phyloP scores from a whole-genome alignment of 2,888 invertebrate species.

The Dione juno region DNA sequence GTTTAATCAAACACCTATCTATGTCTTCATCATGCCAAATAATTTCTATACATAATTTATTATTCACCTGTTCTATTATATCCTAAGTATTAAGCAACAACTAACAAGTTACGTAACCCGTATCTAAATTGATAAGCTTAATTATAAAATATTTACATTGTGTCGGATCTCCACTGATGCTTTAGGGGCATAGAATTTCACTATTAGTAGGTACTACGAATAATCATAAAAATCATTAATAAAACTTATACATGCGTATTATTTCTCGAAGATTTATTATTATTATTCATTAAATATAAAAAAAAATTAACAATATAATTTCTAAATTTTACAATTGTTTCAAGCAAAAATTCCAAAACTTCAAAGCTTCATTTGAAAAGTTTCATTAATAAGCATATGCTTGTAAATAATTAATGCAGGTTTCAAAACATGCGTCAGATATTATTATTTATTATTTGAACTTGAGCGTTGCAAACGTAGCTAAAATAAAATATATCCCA shows the following conservation, averaged over 20 bases:
- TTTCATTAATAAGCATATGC: slow-evolving; percentile 3
- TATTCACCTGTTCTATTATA: slow-evolving; percentile 13
- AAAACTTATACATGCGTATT: slow-evolving; percentile 8
- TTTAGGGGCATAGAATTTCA: slow-evolving; percentile 18
- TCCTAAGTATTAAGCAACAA: slow-evolving; percentile 19
- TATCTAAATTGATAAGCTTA: slow-evolving; percentile 24
- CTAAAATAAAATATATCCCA: slow-evolving; percentile 51
- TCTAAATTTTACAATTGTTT: background rate
- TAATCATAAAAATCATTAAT: slow-evolving; percentile 7
- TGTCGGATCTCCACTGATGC: slow-evolving; percentile 16
- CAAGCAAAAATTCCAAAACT: background rate
- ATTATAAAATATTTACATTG: slow-evolving; percentile 22
- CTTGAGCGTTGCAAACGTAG: slow-evolving; percentile 36
- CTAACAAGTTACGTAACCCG: slow-evolving; percentile 19
- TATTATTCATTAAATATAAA: background rate
- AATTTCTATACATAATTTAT: slow-evolving; percentile 3
- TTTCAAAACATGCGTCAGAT: slow-evolving; percentile 14
- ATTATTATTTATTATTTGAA: background rate
- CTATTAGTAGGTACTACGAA: slow-evolving; percentile 18
- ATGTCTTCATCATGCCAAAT: slow-evolving; percentile 21
- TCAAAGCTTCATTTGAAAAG: background rate
- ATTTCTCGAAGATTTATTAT: background rate
- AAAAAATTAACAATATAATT: background rate
- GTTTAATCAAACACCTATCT: slow-evolving; percentile 17
- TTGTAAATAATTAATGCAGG: slow-evolving; percentile 4